Evolutionary conservation across 2,888 invertebrate species (phyloP).

Genomic region (Archips xylosteana): DNA sequence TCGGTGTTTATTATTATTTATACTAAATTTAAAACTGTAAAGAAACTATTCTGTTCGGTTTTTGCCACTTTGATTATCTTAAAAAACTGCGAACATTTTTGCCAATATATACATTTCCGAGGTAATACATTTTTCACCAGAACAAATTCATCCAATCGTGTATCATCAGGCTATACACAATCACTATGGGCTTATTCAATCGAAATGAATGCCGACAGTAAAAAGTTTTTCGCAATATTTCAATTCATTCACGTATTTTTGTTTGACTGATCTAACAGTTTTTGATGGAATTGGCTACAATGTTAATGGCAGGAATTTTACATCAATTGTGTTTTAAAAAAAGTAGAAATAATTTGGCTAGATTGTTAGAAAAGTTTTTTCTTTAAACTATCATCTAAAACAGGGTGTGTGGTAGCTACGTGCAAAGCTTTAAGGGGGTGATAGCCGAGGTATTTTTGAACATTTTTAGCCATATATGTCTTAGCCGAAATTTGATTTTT

Average conservation of each 20-base stretch:
- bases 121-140: slow-evolving; percentile 1
- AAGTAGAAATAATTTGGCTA: not conserved
- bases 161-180: slow-evolving; percentile 12
- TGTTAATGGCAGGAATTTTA: not conserved
- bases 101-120: not conserved
- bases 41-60: too few relatives aligned
- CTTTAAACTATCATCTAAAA: too few relatives aligned
- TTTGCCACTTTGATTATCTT: not conserved
- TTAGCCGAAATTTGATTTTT: too few relatives aligned
- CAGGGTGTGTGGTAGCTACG: too few relatives aligned
- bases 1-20: too few relatives aligned
- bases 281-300: not conserved
- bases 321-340: not conserved
- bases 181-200: slow-evolving; percentile 9
- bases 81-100: not conserved
- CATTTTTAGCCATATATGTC: too few relatives aligned
- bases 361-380: too few relatives aligned
- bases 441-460: too few relatives aligned
- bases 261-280: not conserved
- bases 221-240: slow-evolving; percentile 10
- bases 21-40: too few relatives aligned
- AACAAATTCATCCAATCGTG: slow-evolving; percentile 22
- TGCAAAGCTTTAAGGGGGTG: too few relatives aligned
- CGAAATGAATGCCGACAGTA: slow-evolving; percentile 14
- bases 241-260: slow-evolving; percentile 13